Percentiles rank a stretch among this genome's conserved stretches.
These are phyloP conservation scores for Lordiphosa stackelbergi DNA, from an alignment of 1,140 invertebrate genomes.

Conservation along the genomic window DNA sequence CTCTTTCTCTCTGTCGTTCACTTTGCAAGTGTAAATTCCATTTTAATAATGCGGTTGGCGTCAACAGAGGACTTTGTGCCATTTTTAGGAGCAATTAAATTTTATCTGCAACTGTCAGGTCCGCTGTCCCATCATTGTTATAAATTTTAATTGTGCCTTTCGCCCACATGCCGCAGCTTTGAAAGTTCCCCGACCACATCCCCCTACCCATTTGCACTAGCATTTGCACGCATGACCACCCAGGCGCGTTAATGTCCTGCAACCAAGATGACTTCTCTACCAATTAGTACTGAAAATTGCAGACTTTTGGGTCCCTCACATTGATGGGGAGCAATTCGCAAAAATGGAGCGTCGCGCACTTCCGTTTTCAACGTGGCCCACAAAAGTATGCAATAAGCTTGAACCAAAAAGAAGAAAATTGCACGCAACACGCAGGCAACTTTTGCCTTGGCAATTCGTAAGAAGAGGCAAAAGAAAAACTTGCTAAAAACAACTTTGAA, in stretches of 20 bases:
- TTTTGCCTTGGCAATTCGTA: constrained; percentile 31
- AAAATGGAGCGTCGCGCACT: constrained; percentile 38
- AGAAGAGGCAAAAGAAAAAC: constrained; percentile 24
- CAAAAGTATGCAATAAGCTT: constrained; percentile 49
- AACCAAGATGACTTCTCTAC: constrained; percentile 32
- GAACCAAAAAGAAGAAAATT: constrained; percentile 26
- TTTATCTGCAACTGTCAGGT: constrained; percentile 57
- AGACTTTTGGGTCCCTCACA: constrained; percentile 12
- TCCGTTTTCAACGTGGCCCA: constrained; percentile 28
- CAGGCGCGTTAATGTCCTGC: constrained; percentile 53
- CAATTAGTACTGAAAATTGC: constrained; percentile 52
- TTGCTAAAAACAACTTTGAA: constrained; percentile 3
- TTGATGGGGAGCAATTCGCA: constrained; percentile 47
- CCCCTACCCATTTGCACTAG: constrained; percentile 15
- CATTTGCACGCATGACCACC: constrained; percentile 39
- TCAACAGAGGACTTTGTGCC: not conserved
- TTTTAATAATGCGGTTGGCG: constrained; percentile 57
- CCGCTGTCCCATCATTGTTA: constrained; percentile 47
- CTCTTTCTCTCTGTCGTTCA: not conserved
- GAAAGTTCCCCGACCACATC: constrained; percentile 13
- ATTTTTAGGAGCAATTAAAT: constrained; percentile 67
- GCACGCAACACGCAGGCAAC: constrained; percentile 35
- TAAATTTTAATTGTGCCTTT: constrained; percentile 65
- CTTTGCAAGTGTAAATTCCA: constrained; percentile 48
- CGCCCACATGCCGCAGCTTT: constrained; percentile 9